These are phyloP conservation scores for Drosophila neotestacea DNA, from an alignment of 2,888 invertebrate species.

Conservation along the genomic window DNA sequence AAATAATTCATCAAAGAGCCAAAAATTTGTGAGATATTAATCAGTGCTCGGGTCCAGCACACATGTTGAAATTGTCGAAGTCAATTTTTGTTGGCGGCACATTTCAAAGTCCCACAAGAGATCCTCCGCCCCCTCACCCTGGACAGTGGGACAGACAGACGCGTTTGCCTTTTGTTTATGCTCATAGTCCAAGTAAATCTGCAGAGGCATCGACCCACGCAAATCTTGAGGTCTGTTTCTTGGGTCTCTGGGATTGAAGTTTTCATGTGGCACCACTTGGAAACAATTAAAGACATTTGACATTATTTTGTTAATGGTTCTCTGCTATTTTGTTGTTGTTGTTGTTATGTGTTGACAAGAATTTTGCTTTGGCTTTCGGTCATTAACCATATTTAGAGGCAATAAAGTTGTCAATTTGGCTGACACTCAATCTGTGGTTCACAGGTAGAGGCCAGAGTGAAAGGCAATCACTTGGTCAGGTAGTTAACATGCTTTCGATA, in stretches of 20 bases:
- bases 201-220: constrained; percentile 65
- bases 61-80: constrained; percentile 66
- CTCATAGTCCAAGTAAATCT: constrained; percentile 50
- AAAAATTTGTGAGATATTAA: constrained; percentile 73
- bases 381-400: constrained; percentile 77
- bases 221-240: constrained; percentile 11
- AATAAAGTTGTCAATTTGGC: constrained; percentile 77
- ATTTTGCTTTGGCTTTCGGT: constrained; percentile 47
- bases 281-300: constrained; percentile 74
- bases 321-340: constrained; percentile 10
- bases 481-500: constrained; percentile 71
- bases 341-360: constrained; percentile 56
- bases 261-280: constrained; percentile 46
- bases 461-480: constrained; percentile 50
- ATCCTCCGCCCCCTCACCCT: background rate
- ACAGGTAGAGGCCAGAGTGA: constrained; percentile 30
- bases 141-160: background rate
- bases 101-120: constrained; percentile 57
- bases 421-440: constrained; percentile 26
- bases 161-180: constrained; percentile 29
- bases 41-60: constrained; percentile 48
- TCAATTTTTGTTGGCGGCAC: constrained; percentile 69
- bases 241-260: constrained; percentile 10
- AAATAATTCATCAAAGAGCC: constrained; percentile 76
- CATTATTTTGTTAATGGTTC: constrained; percentile 70